Conservation (phyloP, 2,113 vertebrate genomes). For the Trematocara nigrifrons region DNA sequence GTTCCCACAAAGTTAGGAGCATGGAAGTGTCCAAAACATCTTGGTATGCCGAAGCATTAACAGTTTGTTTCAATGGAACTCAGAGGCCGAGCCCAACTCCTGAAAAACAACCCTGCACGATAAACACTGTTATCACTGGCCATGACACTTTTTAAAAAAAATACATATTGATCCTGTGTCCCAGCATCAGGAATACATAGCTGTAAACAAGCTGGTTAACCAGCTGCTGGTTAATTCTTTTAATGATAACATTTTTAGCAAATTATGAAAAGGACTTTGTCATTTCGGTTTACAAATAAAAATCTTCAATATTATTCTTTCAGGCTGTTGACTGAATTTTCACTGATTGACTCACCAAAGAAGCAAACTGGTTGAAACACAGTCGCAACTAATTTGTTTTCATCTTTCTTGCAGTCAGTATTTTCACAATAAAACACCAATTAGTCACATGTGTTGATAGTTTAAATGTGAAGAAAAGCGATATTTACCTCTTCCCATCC, state of each 20-base stretch:
- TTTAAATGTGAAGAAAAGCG: not conserved
- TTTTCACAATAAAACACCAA: not conserved
- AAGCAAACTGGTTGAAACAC: not conserved
- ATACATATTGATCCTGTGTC: not conserved
- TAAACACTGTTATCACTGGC: not conserved
- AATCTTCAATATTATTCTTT: not conserved
- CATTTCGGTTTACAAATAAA: not conserved
- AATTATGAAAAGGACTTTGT: not conserved
- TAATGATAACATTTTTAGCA: not conserved
- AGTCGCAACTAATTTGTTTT: accelerated
- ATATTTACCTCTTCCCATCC: not conserved
- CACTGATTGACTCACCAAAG: not conserved
- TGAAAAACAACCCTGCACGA: not conserved
- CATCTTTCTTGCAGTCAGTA: not conserved
- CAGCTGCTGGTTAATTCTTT: not conserved
- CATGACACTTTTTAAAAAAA: not conserved
- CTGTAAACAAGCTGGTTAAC: not conserved
- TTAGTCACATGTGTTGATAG: not conserved
- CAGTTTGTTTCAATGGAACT: not conserved
- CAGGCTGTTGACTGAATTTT: not conserved
- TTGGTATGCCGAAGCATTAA: not conserved
- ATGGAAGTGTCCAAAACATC: not conserved
- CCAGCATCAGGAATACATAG: not conserved
- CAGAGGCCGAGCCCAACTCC: accelerated
- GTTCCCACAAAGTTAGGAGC: not conserved